Evolutionary conservation across 2,797 vertebrate genomes (phyloP), one percentile per base, ranked within the genome.

Genomic region (Pelodytes ibericus): DNA sequence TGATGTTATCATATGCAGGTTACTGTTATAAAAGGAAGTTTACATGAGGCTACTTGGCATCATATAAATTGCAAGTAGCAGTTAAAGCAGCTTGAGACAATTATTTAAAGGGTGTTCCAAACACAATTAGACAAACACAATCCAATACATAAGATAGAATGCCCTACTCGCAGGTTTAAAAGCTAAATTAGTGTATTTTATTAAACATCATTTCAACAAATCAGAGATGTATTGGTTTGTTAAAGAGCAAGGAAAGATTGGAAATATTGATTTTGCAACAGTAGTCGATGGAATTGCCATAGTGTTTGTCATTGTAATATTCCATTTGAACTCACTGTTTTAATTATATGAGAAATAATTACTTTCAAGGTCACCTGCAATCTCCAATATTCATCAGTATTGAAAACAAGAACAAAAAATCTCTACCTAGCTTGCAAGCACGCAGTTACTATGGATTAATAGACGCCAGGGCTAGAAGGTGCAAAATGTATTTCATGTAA

Each of bases 341-440:
- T 59, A n/a, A 60, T 65, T 51, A 61, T 31, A n/a, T 4, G 3
- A 36, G 15, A 31, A 70, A 58, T 70, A 47, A 71, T 71, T 77
- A 47, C 27, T 25, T 65, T 57, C 67, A 72, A 77, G 68, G 75
- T 77, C 60, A 77, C 68, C 61, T 59, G 68, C 27, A 71, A 65
- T 71, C 22, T 41, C 13, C 57, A 39, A 51, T 24, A 62, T 53
- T 47, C 18, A 75, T 53, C 58, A 36, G 30, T 49, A 33, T 36
- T 75, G 56, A 51, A 59, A 59, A 58, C 13, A 24, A n/a, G n/a
- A 44, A 44, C 13, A 44, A 13, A 13, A 13, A 13, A 13, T 26
- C 15, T 26, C 20, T 30, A 29, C 36, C 29, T 16, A 47, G 30
- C 25, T 9, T 65, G 62, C 10, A 41, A n/a, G 27, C 4, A 18